Base-by-base conservation (phyloP, 1,140 invertebrate genomes). In the Elysia chlorotica region DNA sequence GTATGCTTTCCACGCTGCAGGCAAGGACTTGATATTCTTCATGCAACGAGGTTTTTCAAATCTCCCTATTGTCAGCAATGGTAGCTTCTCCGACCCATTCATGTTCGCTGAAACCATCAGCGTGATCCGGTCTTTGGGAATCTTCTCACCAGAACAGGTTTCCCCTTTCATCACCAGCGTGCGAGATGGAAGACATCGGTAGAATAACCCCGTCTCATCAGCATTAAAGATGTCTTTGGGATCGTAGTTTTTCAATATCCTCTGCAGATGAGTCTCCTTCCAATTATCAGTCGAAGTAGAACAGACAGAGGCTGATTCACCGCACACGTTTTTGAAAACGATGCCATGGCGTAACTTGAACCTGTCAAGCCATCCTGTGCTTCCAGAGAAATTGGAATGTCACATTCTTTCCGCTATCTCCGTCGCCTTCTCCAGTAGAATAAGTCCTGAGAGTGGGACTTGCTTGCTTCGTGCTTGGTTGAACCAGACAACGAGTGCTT, bases 31-130 rank as follows among this genome's bases (percentile, higher is more conserved):
- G 78, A 80, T 62, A 74, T 81, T 83, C 78, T 89, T 89, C 74
- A 89, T 90, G 79, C 87, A 89, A 28, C 82, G 77, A 61, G 87
- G 88, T 48, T 87, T 87, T 77, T 77, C 71, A 19, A 77, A 85
- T 79, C 89, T 89, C 74, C 88, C 88, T 66, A 89, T 88, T 5
- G 90, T 77, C 83, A 83, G 17, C 87, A 71, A 81, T 89, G 89
- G 73, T 25, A 59, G 56, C 25, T 59, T 59, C 6, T 89, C 84
- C 33, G 80, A 83, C 10, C 88, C 87, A 31, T 74, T 76, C 79
- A 84, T 85, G 76, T 89, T 89, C 53, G 81, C 74, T 63, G 76
- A 81, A 30, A 89, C 74, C 65, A 89, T 73, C 65, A 89, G 75
- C 41, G 87, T 89, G 19, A 89, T 72, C 53, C 87, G 76, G 63